A percentile compares a stretch with the other conserved stretches of the same genome.
phyloP scores from a whole-genome alignment of 2,888 invertebrate species.

The Hartigia nigra region DNA sequence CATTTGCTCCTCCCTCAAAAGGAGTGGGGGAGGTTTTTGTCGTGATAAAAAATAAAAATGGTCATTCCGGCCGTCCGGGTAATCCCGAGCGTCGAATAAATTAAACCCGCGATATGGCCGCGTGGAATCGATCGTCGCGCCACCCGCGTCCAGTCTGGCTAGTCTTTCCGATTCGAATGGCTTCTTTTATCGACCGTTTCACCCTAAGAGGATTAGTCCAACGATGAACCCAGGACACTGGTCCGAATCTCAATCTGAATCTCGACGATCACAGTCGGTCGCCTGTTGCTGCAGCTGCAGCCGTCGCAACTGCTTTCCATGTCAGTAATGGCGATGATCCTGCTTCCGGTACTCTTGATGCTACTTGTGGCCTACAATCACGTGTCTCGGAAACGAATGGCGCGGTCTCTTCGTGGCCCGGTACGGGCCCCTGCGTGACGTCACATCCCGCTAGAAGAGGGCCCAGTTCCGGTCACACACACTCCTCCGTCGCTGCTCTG shows the following conservation, averaged over 20 bases:
- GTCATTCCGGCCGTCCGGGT: not conserved
- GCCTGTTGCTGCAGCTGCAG: not conserved
- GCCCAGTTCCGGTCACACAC: slow-evolving; percentile 40
- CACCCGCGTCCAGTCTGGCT: not conserved
- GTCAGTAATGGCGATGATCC: not conserved
- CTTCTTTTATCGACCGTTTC: not conserved
- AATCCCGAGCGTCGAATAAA: not conserved
- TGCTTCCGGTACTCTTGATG: slow-evolving; percentile 14
- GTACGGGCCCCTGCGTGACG: slow-evolving; percentile 58
- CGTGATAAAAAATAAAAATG: not conserved
- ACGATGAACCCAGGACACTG: not conserved
- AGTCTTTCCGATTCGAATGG: not conserved
- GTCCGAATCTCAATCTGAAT: not conserved
- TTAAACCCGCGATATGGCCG: not conserved
- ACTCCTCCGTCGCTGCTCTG: slow-evolving; percentile 58
- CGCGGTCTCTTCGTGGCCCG: slow-evolving; percentile 58
- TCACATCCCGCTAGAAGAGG: slow-evolving; percentile 54
- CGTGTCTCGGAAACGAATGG: slow-evolving; percentile 60
- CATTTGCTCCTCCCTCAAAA: not conserved
- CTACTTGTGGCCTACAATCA: slow-evolving; percentile 48
- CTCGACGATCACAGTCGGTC: not conserved
- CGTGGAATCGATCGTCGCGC: not conserved
- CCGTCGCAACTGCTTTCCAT: not conserved
- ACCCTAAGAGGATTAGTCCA: not conserved
- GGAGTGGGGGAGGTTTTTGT: not conserved